Base-by-base conservation (phyloP, 2,113 vertebrate species). In the Theropithecus gelada region DNA sequence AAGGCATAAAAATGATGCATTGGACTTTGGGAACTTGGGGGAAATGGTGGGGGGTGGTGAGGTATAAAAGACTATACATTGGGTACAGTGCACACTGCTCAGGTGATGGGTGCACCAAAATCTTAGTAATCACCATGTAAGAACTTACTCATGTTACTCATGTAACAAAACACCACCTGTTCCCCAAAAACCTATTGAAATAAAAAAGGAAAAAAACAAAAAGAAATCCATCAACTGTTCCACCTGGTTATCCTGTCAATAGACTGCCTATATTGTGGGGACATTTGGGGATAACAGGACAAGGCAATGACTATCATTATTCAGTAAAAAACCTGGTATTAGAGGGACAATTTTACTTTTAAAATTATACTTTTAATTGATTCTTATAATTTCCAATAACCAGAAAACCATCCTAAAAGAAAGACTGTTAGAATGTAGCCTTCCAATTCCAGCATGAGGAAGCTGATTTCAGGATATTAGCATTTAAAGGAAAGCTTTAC, bases 391-490 rank as follows among this genome's bases (percentile, higher is more conserved):
- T 52, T 59, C 85, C 0, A 23, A 61, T 80, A 76, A 94, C 27
- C 40, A 83, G 76, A 80, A 76, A 88, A 40, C 25, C 81, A 61
- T 6, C 61, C 32, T 30, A 66, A 45, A 94, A 81, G 30, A 78
- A 92, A 35, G 30, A 84, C 8, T 45, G 23, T 25, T 78, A 30
- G 38, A 68, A 80, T 75, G 16, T n/a, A 20, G n/a, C 50, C 32
- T 85, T 96, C 14, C 5, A 27, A 75, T 81, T 70, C 38, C 22
- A 83, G 45, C n/a, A 76, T 23, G 22, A 94, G 81, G 90, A 22
- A 88, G 72, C 5, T 40, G 35, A 86, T 96, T 81, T 27, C 80
- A 95, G 95, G 40, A 96, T 94, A 93, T 55, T 57, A 85, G 94
- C 16, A 52, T 45, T 96, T 91, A 80, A 93, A 94, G 55, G 8